Percentiles rank a stretch among this genome's conserved stretches.
Evolutionary conservation across 2,797 vertebrate species (phyloP).

Genomic region (Sebastes alutus): DNA sequence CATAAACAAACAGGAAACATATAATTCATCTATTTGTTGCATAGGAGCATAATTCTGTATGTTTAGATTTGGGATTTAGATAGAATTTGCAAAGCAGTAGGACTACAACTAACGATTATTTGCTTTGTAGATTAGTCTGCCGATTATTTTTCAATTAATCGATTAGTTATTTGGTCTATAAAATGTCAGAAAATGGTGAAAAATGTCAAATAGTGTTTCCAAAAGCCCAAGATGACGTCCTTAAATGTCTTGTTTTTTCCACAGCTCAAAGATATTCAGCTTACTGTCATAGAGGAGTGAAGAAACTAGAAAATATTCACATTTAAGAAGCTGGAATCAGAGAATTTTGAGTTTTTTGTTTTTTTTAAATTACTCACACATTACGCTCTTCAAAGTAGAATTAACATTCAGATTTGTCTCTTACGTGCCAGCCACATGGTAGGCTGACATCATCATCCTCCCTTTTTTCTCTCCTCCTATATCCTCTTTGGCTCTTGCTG

Average conservation of each 20-base stretch:
- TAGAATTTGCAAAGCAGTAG: not conserved
- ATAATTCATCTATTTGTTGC: not conserved
- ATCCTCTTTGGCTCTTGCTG: not conserved
- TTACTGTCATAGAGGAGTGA: too few relatives aligned
- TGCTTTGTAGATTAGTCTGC: too few relatives aligned
- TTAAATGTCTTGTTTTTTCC: too few relatives aligned
- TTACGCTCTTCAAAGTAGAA: not conserved
- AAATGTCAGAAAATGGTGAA: too few relatives aligned
- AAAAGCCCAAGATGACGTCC: too few relatives aligned
- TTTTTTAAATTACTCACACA: too few relatives aligned
- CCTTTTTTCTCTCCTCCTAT: not conserved
- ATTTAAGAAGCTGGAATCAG: too few relatives aligned
- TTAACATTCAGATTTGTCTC: not conserved
- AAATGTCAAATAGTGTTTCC: too few relatives aligned
- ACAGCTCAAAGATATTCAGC: too few relatives aligned
- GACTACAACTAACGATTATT: accelerated
- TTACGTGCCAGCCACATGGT: not conserved
- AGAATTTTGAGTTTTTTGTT: accelerated
- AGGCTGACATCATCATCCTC: not conserved
- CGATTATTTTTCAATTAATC: too few relatives aligned
- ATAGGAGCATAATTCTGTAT: not conserved
- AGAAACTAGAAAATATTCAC: too few relatives aligned
- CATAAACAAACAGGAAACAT: not conserved
- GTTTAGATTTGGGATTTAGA: not conserved
- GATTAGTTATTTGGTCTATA: too few relatives aligned